phyloP scores from a whole-genome alignment of 2,113 vertebrate genomes.

The Phocoena phocoena region DNA sequence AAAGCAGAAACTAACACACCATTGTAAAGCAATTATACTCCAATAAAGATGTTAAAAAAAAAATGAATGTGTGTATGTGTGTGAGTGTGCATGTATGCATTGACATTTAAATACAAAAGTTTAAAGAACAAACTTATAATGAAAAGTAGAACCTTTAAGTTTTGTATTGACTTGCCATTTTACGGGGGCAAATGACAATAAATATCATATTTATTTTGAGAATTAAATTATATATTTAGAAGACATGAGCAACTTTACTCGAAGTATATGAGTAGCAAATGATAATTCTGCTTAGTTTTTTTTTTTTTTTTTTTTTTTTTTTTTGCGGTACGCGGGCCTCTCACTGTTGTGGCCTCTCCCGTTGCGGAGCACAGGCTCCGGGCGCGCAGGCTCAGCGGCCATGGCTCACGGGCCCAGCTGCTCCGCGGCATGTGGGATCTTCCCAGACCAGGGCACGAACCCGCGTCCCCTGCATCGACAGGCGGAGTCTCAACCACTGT shows the following conservation, averaged over 20 bases:
- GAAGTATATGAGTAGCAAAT: not conserved
- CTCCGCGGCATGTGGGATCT: no score
- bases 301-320: not conserved
- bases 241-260: not conserved
- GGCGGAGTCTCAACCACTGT: no score
- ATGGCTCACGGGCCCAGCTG: no score
- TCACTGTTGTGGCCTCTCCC: no score
- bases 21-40: no score
- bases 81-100: not conserved
- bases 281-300: not conserved
- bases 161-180: constrained; percentile 24
- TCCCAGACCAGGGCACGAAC: no score
- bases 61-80: not conserved
- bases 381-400: no score
- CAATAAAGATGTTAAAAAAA: not conserved
- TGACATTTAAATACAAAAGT: not conserved
- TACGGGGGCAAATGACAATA: not conserved
- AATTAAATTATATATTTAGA: not conserved
- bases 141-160: not conserved
- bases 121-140: not conserved
- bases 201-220: not conserved
- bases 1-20: no score
- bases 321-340: no score
- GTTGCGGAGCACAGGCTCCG: no score
- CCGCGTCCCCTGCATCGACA: no score